Evolutionary conservation across 2,113 vertebrate species (phyloP), one percentile per base, ranked within the genome.

Genomic region (Zootoca vivipara): DNA sequence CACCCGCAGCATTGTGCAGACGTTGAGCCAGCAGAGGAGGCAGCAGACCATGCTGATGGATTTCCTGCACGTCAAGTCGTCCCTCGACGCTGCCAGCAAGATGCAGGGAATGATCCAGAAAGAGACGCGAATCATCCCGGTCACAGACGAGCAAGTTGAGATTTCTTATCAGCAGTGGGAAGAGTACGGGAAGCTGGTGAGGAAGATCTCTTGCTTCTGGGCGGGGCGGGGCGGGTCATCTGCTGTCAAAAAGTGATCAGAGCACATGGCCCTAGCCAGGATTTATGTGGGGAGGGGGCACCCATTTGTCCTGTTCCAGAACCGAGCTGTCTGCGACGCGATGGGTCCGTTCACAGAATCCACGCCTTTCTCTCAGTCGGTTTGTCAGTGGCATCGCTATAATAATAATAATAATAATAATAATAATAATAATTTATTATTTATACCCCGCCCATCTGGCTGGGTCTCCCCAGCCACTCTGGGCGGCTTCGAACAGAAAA

Each of bases 111-210:
- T 93, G 64, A 28, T 90, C 73, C 65, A 67, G 8, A 87, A 81
- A 20, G 86, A 87, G 30, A 58, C 33, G 0, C 30, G 7, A 35
- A 35, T 1, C 0, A 81, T 91, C 28, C 89, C 81, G 0, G 91
- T 88, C 90, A 33, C 72, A 0, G 38, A 64, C 12, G 52, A 87
- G 4, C 94, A 92, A 8, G 67, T 89, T 0, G 93, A 96, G 80
- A 79, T 77, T 15, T 81, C 83, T 40, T 96, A 93, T 89, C 52
- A 0, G 8, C 69, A 83, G 30, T 96, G 95, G 95, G 84, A 93
- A 42, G 78, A 86, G 4, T 74, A 15, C 20, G 93, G 86, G 62
- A 91, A 88, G 88, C 75, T 88, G 94, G 94, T 95, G 33, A 88
- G 88, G 58, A 52, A 42, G 42, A 4, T 4, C 0, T 9, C 35